phyloP scores from a whole-genome alignment of 2,888 invertebrate genomes.

The Uropetala carovei region DNA sequence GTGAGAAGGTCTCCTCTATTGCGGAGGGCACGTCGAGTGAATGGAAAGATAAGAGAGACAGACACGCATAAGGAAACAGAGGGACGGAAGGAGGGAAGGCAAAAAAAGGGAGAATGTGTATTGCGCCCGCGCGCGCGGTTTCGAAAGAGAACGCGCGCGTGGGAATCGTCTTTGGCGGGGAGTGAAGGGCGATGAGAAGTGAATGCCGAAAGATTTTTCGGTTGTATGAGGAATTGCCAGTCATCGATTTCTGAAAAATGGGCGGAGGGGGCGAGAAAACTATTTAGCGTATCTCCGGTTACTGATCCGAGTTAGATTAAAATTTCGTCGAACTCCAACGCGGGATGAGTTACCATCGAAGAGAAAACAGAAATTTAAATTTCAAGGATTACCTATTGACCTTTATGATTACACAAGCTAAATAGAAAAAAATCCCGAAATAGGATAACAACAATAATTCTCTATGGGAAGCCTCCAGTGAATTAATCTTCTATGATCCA shows the following conservation, averaged over 20 bases:
- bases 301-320: not conserved
- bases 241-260: not conserved
- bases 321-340: not conserved
- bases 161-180: not conserved
- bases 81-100: not conserved
- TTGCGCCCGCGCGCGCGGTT: not conserved
- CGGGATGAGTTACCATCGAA: not conserved
- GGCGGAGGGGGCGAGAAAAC: not conserved
- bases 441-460: too few species aligned
- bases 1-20: not conserved
- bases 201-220: not conserved
- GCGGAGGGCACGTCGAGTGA: not conserved
- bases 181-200: not conserved
- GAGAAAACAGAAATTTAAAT: too few species aligned
- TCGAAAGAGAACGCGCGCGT: conserved; percentile 5
- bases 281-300: not conserved
- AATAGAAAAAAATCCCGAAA: too few species aligned
- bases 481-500: too few species aligned
- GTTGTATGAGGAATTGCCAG: not conserved
- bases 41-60: not conserved
- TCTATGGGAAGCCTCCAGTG: too few species aligned
- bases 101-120: not conserved
- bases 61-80: not conserved
- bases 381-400: too few species aligned
- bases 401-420: too few species aligned